A percentile compares a stretch with the other conserved stretches of the same genome.
Evolutionary conservation across 2,113 vertebrate genomes (phyloP).

Genomic region (Aegithalos caudatus): DNA sequence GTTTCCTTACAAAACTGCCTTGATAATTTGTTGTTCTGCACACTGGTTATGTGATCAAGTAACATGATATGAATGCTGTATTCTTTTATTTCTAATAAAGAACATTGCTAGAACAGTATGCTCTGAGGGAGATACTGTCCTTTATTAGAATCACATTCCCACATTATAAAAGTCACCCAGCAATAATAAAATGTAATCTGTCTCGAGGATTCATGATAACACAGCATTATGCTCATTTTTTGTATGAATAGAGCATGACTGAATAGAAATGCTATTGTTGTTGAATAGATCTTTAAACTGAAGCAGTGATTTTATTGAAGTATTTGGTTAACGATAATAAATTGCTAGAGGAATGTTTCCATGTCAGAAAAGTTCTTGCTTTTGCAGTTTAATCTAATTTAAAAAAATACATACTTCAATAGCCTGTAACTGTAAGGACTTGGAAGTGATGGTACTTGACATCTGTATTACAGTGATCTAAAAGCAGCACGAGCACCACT

Average conservation of each 20-base stretch:
- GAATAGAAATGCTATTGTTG: background rate
- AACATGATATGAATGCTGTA: background rate
- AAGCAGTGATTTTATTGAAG: conserved; percentile 9
- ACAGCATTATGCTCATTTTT: conserved; percentile 32
- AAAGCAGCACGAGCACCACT: background rate
- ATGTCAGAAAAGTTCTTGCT: background rate
- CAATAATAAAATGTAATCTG: conserved; percentile 53
- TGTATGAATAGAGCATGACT: conserved; percentile 20
- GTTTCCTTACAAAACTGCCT: conserved; percentile 5
- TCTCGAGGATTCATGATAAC: conserved; percentile 35
- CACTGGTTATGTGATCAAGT: conserved; percentile 17
- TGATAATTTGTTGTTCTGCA: conserved; percentile 18
- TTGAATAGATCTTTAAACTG: conserved; percentile 1
- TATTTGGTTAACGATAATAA: background rate
- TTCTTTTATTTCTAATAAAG: background rate
- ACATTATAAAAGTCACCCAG: conserved; percentile 31
- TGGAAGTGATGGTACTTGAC: background rate
- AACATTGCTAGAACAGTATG: background rate
- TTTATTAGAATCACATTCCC: conserved; percentile 36
- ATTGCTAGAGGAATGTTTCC: background rate
- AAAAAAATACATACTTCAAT: background rate
- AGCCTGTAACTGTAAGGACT: background rate
- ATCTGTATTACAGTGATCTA: background rate
- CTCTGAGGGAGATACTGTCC: conserved; percentile 11
- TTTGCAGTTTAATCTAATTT: background rate